Conservation (phyloP, 2,113 vertebrate species). For the Vicugna pacos region DNA sequence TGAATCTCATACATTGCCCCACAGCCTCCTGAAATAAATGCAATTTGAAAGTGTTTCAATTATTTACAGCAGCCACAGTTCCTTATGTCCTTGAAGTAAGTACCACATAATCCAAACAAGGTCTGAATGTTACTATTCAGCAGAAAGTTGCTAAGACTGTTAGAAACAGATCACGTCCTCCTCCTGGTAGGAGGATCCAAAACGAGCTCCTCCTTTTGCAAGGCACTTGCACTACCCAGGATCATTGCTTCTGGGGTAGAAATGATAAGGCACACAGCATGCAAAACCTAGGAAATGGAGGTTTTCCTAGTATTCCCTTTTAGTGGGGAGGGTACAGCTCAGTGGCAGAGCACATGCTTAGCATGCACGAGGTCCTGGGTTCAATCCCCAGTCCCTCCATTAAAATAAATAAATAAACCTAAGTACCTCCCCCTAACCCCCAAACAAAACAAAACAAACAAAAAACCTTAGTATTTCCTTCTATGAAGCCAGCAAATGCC, state of each 20-base stretch:
- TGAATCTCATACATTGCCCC: constrained; percentile 98
- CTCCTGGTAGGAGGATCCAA: not conserved
- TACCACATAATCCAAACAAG: not conserved
- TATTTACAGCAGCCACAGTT: not conserved
- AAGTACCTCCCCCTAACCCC: no score
- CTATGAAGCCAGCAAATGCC: not conserved
- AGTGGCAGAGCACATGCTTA: no score
- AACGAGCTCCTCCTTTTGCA: not conserved
- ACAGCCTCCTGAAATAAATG: constrained; percentile 91
- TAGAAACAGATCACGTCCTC: not conserved
- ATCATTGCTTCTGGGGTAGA: not conserved
- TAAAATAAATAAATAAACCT: no score
- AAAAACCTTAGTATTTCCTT: not conserved
- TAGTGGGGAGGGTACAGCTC: no score
- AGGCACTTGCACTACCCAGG: not conserved
- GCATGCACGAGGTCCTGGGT: no score
- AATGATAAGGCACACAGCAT: not conserved
- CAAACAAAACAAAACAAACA: no score
- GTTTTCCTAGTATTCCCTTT: not conserved
- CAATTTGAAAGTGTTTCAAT: not conserved
- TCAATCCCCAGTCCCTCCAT: no score
- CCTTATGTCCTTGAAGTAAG: not conserved
- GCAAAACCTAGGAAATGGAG: not conserved
- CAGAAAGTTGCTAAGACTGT: not conserved
- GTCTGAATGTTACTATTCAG: not conserved